Base-by-base conservation (phyloP, 2,888 invertebrate species). In the Microplitis deprimator region DNA sequence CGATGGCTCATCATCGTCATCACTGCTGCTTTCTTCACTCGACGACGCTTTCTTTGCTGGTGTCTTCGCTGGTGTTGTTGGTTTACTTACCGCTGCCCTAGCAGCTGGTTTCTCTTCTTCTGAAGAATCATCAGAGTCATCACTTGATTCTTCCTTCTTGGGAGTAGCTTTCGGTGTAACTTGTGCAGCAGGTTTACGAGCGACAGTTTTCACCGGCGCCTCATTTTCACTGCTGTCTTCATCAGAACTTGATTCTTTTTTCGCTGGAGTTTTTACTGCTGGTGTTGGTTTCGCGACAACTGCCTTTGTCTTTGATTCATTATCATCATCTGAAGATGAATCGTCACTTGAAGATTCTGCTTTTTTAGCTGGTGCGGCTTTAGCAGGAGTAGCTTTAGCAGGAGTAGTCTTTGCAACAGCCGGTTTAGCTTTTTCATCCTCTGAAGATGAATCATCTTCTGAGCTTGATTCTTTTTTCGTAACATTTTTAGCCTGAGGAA, bases 381-480 rank as follows among this genome's bases (percentile, higher is more conserved):
- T 81, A 3, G 72, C 77, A 17, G 80, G 68, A 64, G 83, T 83
- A 0, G 75, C 61, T 3, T 60, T 73, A 17, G 64, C 50, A 5
- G 83, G 80, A 38, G 79, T 75, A 60, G 80, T 79, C 1, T 74
- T 60, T n/a, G 83, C 81, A 29, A 78, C 76, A 60, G 80, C 79
- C 1, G 76, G 65, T n/a, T 80, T 80, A 71, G 80, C 80, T 50
- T 76, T 80, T 5, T 76, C 87, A 5, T 90, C 89, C 7, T 85
- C 87, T 38, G 88, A 29, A 29, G 29, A 29, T 29, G 29, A 89
- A 79, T 86, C 90, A 17, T 90, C 90, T 8, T 91, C 90, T 75
- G 89, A 90, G 39, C 90, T 89, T 50, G 89, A 90, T 73, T 90
- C 88, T 76, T 88, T 87, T 81, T 87, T 85, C 77, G 84, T 84